Percentiles rank a stretch among this genome's conserved stretches.
phyloP scores from a whole-genome alignment of 2,797 vertebrate genomes.

The Monodelphis domestica region DNA sequence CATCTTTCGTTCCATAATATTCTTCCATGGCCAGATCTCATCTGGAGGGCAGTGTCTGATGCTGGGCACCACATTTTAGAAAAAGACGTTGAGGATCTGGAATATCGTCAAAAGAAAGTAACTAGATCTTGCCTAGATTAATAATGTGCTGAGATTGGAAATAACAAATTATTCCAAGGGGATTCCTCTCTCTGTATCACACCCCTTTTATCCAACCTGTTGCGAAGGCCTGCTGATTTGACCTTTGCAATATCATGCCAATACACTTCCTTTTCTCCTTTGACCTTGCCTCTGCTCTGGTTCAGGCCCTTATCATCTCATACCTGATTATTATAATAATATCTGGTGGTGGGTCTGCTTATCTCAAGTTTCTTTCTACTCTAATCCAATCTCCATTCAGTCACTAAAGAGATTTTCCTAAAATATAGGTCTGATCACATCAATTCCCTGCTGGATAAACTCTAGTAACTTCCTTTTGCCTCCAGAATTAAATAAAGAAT shows the following conservation, averaged over 20 bases:
- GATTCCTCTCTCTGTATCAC: background rate
- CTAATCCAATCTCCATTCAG: no score
- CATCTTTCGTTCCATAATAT: background rate
- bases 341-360: no score
- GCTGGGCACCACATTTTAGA: background rate
- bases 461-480: background rate
- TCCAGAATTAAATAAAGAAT: no score
- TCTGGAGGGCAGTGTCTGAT: background rate
- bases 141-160: background rate
- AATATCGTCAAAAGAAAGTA: background rate
- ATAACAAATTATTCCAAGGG: background rate
- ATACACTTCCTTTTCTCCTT: no score
- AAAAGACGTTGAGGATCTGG: background rate
- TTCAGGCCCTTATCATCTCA: no score
- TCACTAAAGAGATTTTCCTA: no score
- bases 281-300: no score
- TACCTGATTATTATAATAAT: no score
- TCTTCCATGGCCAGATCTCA: background rate
- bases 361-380: no score
- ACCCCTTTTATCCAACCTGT: background rate
- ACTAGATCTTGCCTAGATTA: background rate
- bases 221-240: no score
- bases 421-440: background rate
- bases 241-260: no score
- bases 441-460: fast-evolving